Conservation (phyloP, 2,113 vertebrate species). For the Myxocyprinus asiaticus region DNA sequence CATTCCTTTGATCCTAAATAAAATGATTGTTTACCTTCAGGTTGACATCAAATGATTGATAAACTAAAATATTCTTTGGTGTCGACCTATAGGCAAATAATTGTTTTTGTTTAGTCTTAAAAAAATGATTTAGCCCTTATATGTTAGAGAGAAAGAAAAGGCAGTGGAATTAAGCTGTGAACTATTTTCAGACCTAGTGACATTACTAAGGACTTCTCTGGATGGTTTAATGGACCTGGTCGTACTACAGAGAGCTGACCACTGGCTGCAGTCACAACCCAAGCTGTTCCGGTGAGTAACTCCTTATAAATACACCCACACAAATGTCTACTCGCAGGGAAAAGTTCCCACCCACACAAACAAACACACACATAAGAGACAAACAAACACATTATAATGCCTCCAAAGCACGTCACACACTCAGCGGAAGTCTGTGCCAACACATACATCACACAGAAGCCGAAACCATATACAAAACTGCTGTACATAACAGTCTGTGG, state of each 20-base stretch:
- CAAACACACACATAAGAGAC: not conserved
- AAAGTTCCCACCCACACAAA: not conserved
- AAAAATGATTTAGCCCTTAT: not conserved
- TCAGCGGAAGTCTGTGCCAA: constrained; percentile 1
- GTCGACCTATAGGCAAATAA: not conserved
- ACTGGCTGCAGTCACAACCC: constrained; percentile 30
- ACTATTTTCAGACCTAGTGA: constrained; percentile 11
- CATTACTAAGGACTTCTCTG: constrained; percentile 23
- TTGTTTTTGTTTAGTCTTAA: not conserved
- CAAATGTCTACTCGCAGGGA: constrained; percentile 9
- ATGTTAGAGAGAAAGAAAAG: not conserved
- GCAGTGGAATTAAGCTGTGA: not conserved
- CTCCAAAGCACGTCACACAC: not conserved
- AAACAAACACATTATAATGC: not conserved
- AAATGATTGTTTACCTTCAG: no score
- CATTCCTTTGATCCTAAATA: no score
- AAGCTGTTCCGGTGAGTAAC: constrained; percentile 14
- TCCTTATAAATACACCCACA: constrained; percentile 36
- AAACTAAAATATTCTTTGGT: not conserved
- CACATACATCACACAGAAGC: not conserved
- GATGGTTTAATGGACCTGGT: constrained; percentile 7
- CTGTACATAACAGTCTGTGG: not conserved
- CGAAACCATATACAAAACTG: not conserved
- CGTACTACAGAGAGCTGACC: constrained; percentile 6
- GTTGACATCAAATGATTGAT: not conserved